Percentiles rank a stretch among this genome's conserved stretches.
Conservation (phyloP, 2,113 vertebrate species). For the Dolichallabes microphthalmus region DNA sequence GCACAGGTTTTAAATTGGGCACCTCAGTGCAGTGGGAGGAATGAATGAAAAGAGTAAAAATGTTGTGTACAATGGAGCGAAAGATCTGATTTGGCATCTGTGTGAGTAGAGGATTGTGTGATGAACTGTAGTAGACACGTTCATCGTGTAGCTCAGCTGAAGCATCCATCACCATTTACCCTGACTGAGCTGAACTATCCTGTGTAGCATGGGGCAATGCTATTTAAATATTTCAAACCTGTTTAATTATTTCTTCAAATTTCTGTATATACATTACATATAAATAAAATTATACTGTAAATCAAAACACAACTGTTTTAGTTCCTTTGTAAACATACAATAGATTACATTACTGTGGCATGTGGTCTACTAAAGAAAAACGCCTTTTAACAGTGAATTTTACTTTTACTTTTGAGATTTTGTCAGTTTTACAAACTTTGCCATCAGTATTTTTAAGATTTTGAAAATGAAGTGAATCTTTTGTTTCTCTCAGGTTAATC, state of each 20-base stretch:
- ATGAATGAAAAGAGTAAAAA: constrained; percentile 18
- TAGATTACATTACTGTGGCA: background rate
- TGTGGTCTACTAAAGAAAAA: too few species aligned
- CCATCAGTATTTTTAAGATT: background rate
- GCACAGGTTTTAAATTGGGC: constrained; percentile 29
- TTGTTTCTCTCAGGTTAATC: background rate
- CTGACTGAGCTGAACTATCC: background rate
- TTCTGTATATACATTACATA: background rate
- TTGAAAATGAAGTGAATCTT: background rate
- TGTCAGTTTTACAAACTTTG: background rate
- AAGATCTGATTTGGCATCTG: constrained; percentile 34
- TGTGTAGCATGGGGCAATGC: background rate
- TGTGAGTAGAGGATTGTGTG: constrained; percentile 13
- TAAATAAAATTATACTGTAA: background rate
- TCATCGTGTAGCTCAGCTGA: constrained; percentile 2
- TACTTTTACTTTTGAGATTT: background rate
- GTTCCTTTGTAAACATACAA: background rate
- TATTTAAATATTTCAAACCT: background rate
- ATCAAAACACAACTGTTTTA: background rate
- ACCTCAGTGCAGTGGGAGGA: constrained; percentile 22
- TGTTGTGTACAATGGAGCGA: constrained; percentile 26
- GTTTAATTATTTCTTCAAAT: background rate
- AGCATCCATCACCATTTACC: constrained; percentile 29
- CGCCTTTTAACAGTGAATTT: background rate
- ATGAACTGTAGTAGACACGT: constrained; percentile 22